Conservation (phyloP, 1,140 invertebrate genomes). For the Doryteuthis pealeii region DNA sequence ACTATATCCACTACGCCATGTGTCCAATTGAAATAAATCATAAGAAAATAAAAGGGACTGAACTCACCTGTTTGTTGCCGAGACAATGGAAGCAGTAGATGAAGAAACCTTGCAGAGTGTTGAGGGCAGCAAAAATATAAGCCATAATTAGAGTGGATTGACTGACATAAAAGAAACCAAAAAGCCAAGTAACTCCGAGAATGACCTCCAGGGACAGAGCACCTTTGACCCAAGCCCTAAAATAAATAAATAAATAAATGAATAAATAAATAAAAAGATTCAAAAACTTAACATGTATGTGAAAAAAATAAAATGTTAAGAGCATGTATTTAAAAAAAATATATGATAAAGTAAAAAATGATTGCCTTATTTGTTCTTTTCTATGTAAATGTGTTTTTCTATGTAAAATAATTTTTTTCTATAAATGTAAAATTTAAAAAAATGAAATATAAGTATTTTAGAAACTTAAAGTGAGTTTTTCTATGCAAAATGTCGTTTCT, state of each 20-base stretch:
- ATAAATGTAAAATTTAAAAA: too few species aligned
- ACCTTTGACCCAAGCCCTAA: slow-evolving; percentile 60
- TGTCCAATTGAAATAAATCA: too few species aligned
- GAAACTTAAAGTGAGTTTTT: too few species aligned
- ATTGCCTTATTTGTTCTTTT: too few species aligned
- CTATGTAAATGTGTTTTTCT: too few species aligned
- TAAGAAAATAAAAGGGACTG: neutral
- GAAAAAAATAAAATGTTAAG: neutral
- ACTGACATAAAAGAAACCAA: slow-evolving; percentile 64
- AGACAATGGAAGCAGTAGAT: slow-evolving; percentile 64
- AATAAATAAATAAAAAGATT: too few species aligned
- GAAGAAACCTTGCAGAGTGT: slow-evolving; percentile 64
- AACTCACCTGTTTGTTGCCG: slow-evolving; percentile 50
- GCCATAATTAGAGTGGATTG: slow-evolving; percentile 58
- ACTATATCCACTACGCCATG: too few species aligned
- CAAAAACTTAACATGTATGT: neutral
- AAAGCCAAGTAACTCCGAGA: slow-evolving; percentile 65
- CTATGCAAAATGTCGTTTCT: too few species aligned
- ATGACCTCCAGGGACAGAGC: slow-evolving; percentile 63
- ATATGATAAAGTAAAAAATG: too few species aligned
- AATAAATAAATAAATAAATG: slow-evolving; percentile 11
- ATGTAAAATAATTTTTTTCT: too few species aligned
- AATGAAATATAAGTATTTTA: too few species aligned
- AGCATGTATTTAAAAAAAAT: neutral
- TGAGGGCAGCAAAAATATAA: slow-evolving; percentile 64